Evolutionary conservation across 1,140 invertebrate genomes (phyloP).

Genomic region (Danaus melanippus): DNA sequence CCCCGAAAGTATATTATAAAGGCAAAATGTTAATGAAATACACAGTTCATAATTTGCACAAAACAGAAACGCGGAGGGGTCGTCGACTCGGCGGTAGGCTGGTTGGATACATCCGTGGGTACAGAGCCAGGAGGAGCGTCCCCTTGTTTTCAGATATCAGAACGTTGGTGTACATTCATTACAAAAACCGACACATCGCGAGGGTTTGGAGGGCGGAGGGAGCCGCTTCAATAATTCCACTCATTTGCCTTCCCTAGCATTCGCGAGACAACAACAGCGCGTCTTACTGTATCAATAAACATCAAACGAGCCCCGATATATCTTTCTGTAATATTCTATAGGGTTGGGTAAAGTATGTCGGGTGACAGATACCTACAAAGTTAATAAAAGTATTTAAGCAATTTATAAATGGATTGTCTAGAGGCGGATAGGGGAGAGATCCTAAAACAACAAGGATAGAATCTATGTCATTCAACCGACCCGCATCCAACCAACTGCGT

Average conservation of each 20-base stretch:
- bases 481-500: constrained; percentile 26
- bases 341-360: constrained; percentile 29
- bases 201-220: constrained; percentile 13
- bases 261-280: constrained; percentile 53
- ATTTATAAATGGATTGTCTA: constrained; percentile 11
- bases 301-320: constrained; percentile 60
- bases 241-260: constrained; percentile 53
- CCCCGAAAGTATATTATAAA: constrained; percentile 11
- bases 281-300: constrained; percentile 69
- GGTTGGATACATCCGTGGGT: not conserved
- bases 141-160: constrained; percentile 30
- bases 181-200: constrained; percentile 62
- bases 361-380: not conserved
- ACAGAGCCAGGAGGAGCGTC: constrained; percentile 20
- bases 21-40: constrained; percentile 25
- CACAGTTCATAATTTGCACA: constrained; percentile 18
- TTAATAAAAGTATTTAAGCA: constrained; percentile 4
- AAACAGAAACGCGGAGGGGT: constrained; percentile 18
- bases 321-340: constrained; percentile 41
- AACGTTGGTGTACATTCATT: constrained; percentile 48
- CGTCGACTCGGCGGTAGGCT: constrained; percentile 18
- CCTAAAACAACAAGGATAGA: constrained; percentile 29
- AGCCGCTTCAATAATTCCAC: constrained; percentile 65
- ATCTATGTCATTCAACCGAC: constrained; percentile 22
- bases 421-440: constrained; percentile 19